Conservation (phyloP, 2,888 invertebrate species). For the Hemistola chrysoprasaria region DNA sequence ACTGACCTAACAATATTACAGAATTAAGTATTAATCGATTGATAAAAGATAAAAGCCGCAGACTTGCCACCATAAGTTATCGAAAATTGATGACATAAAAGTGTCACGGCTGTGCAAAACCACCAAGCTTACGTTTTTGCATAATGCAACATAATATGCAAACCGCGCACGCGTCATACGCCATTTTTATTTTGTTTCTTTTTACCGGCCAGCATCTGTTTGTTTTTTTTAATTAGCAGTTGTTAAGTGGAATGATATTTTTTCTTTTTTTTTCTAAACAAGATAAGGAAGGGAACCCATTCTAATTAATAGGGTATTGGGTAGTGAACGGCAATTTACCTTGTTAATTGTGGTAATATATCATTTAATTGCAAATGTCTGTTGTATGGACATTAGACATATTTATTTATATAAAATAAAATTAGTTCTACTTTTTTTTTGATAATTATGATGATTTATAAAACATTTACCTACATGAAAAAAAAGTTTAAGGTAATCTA, state of each 20-base stretch:
- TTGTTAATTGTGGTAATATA: constrained; percentile 8
- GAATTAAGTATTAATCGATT: too few relatives aligned
- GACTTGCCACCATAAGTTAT: too few relatives aligned
- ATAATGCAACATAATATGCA: constrained; percentile 13
- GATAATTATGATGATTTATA: too few relatives aligned
- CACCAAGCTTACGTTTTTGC: constrained; percentile 1
- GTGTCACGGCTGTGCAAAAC: constrained; percentile 3
- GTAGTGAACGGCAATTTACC: constrained; percentile 13
- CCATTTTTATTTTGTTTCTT: constrained; percentile 23
- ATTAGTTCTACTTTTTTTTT: too few relatives aligned
- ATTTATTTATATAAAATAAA: too few relatives aligned
- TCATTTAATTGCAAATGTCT: too few relatives aligned
- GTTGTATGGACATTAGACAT: too few relatives aligned
- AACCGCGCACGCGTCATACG: constrained; percentile 35
- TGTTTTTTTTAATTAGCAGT: constrained; percentile 22
- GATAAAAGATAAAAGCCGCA: too few relatives aligned
- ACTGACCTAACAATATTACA: too few relatives aligned
- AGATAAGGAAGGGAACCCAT: constrained; percentile 12
- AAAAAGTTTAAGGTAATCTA: too few relatives aligned
- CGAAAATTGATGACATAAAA: constrained; percentile 15
- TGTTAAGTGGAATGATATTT: constrained; percentile 14
- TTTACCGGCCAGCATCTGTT: constrained; percentile 30
- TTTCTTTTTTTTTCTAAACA: constrained; percentile 13
- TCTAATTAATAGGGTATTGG: constrained; percentile 13
- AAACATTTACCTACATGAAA: too few relatives aligned